Evolutionary conservation across 2,888 invertebrate genomes (phyloP).

Genomic region (Macaria notata): DNA sequence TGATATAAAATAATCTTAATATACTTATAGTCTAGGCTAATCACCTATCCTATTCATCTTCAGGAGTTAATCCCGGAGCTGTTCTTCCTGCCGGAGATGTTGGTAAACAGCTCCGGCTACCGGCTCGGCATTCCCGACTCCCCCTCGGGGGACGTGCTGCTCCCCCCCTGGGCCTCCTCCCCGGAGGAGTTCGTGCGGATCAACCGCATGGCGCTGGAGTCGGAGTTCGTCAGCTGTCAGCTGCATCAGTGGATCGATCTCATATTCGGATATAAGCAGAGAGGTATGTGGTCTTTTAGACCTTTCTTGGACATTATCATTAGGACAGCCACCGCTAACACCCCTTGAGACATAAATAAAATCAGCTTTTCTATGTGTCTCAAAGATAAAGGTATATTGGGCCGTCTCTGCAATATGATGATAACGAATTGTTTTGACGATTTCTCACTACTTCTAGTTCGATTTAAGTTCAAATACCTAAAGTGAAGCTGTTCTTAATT

Average conservation of each 20-base stretch:
- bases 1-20: too few relatives aligned
- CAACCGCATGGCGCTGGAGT: conserved; percentile 99
- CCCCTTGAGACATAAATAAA: too few relatives aligned
- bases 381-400: too few relatives aligned
- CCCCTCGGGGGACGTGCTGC: conserved; percentile 90
- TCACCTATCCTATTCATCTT: conserved; percentile 1
- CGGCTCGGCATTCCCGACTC: conserved; percentile 95
- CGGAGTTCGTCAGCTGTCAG: conserved; percentile 99
- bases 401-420: too few relatives aligned
- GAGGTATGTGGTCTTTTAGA: conserved; percentile 81
- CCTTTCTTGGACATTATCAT: too few relatives aligned
- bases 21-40: too few relatives aligned
- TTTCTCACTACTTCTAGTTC: too few relatives aligned
- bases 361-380: too few relatives aligned
- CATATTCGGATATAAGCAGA: conserved; percentile 99
- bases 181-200: conserved; percentile 99
- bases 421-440: too few relatives aligned
- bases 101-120: conserved; percentile 92
- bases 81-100: conserved; percentile 99
- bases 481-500: too few relatives aligned
- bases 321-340: too few relatives aligned
- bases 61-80: conserved; percentile 99
- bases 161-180: conserved; percentile 98
- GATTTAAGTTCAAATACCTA: too few relatives aligned
- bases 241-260: conserved; percentile 99